Conservation (phyloP, 2,113 vertebrate genomes). For the Athene noctua region DNA sequence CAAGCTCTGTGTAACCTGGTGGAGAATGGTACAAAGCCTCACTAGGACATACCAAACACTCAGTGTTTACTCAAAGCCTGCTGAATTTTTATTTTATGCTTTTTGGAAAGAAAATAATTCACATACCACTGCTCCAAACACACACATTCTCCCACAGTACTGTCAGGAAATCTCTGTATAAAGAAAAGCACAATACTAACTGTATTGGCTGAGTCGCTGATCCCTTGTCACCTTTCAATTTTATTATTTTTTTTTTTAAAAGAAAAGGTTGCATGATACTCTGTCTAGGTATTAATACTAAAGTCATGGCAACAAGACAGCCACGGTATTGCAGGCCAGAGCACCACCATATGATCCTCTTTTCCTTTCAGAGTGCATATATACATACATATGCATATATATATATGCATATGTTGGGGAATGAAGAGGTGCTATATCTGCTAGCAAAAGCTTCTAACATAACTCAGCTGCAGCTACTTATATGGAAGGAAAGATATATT, state of each 20-base stretch:
- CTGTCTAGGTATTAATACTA: neutral
- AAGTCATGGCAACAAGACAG: neutral
- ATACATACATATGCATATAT: rapidly evolving
- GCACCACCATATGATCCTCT: neutral
- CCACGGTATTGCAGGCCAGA: neutral
- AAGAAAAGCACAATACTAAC: neutral
- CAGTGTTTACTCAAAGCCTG: neutral
- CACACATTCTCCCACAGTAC: neutral
- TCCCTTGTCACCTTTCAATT: neutral
- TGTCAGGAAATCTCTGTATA: neutral
- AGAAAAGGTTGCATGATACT: neutral
- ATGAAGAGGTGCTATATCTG: neutral
- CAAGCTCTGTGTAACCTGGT: neutral
- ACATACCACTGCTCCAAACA: neutral
- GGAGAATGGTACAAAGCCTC: neutral
- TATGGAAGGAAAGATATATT: rapidly evolving
- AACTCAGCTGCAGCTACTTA: neutral
- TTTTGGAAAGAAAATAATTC: neutral
- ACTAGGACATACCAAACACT: neutral
- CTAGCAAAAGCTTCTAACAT: neutral
- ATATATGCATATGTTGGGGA: rapidly evolving
- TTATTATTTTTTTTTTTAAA: too few species aligned
- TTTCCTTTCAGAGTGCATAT: neutral
- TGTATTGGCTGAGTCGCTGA: neutral
- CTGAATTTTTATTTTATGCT: neutral